phyloP scores from a whole-genome alignment of 2,797 vertebrate species.

The Microctenopoma stevenorrisi region DNA sequence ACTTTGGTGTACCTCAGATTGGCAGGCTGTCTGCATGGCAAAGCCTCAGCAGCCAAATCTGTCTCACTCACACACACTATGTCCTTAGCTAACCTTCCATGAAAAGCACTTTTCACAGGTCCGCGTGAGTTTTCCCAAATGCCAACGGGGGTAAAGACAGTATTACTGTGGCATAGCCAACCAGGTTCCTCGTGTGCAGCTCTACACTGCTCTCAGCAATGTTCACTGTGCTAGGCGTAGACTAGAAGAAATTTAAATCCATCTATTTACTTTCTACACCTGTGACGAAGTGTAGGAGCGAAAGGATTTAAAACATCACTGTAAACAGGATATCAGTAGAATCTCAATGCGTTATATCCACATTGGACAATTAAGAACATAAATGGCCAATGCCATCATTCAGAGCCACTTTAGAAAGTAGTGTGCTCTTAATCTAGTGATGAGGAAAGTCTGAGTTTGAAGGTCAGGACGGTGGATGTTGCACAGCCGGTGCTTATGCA shows the following conservation, averaged over 20 bases:
- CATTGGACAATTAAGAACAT: background rate
- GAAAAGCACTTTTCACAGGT: conserved; percentile 15
- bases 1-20: conserved; percentile 49
- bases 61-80: conserved; percentile 22
- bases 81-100: conserved; percentile 59
- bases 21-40: conserved; percentile 27
- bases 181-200: too few relatives aligned
- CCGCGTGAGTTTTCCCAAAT: background rate
- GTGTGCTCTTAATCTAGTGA: background rate
- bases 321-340: background rate
- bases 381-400: background rate
- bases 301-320: background rate
- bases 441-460: background rate
- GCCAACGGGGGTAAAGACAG: background rate
- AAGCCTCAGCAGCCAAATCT: conserved; percentile 22
- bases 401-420: background rate
- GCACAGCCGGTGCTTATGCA: background rate
- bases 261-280: background rate
- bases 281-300: background rate
- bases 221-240: too few relatives aligned
- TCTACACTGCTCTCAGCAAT: too few relatives aligned
- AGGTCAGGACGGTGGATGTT: background rate
- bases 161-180: background rate
- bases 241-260: background rate
- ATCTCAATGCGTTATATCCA: background rate